Percentiles rank a stretch among this genome's conserved stretches.
Conservation (phyloP, 2,888 invertebrate genomes). For the Trissolcus brochymenae region DNA sequence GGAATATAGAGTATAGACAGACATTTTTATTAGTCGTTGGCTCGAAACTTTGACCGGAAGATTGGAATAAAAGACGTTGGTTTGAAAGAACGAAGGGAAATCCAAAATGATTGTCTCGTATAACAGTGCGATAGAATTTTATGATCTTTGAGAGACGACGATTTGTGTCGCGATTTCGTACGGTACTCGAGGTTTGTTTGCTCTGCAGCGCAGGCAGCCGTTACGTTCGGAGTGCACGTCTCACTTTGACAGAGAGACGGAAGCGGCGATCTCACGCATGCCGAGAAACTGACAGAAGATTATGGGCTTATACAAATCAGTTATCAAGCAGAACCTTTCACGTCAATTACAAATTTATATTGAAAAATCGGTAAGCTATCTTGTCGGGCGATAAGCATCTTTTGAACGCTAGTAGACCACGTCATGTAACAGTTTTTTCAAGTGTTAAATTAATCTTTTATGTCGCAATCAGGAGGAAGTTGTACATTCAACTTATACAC, state of each 20-base stretch:
- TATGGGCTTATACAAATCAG: slow-evolving; percentile 47
- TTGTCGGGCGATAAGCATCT: slow-evolving; percentile 45
- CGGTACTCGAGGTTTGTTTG: slow-evolving; percentile 58
- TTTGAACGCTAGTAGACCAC: slow-evolving; percentile 48
- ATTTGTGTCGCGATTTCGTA: slow-evolving; percentile 51
- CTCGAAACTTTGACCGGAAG: too few species aligned
- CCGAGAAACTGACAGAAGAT: slow-evolving; percentile 46
- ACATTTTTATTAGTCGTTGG: too few species aligned
- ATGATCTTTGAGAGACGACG: slow-evolving; percentile 42
- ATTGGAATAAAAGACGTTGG: too few species aligned
- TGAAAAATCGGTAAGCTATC: slow-evolving; percentile 50
- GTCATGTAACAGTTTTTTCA: slow-evolving; percentile 48
- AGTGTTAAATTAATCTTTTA: slow-evolving; percentile 50
- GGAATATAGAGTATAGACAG: too few species aligned
- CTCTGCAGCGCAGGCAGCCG: slow-evolving; percentile 14
- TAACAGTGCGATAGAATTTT: slow-evolving; percentile 27
- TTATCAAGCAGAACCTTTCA: slow-evolving; percentile 49
- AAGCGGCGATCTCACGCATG: slow-evolving; percentile 18
- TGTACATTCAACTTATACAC: slow-evolving; percentile 25
- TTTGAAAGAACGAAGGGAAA: too few species aligned
- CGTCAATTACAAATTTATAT: slow-evolving; percentile 56
- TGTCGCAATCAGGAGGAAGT: slow-evolving; percentile 34
- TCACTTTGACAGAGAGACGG: slow-evolving; percentile 38
- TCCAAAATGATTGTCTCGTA: slow-evolving; percentile 19
- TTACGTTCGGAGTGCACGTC: slow-evolving; percentile 32